A percentile compares a stretch with the other conserved stretches of the same genome.
phyloP scores from a whole-genome alignment of 2,113 vertebrate genomes.

The Microtus pennsylvanicus region DNA sequence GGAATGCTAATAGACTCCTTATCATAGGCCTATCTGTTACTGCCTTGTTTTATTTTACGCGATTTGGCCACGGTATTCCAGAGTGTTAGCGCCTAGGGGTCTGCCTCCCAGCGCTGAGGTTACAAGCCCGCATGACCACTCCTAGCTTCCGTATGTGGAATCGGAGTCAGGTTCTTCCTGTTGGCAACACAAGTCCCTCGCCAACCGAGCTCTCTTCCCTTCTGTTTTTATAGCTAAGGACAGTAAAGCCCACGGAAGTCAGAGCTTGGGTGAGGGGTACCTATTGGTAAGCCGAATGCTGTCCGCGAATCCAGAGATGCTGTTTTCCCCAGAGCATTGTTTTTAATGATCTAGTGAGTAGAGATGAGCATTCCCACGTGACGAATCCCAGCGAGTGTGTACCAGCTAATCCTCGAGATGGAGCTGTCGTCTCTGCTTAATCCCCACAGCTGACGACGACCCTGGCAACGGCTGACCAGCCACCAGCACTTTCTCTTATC shows the following conservation, averaged over 20 bases:
- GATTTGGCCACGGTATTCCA: background rate
- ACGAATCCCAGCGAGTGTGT: background rate
- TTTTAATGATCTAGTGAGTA: conserved; percentile 23
- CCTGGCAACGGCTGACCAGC: conserved; percentile 4
- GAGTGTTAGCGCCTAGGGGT: background rate
- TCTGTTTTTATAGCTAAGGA: conserved; percentile 33
- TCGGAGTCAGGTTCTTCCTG: background rate
- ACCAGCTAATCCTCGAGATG: background rate
- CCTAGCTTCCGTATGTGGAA: background rate
- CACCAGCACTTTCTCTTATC: background rate
- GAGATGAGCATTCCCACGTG: conserved; percentile 15
- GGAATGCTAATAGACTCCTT: background rate
- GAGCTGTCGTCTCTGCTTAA: conserved; percentile 12
- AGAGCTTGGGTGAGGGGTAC: background rate
- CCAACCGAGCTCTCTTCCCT: background rate
- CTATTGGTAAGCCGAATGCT: conserved; percentile 8
- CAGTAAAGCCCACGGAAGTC: background rate
- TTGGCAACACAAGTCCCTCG: background rate
- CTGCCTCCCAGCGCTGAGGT: background rate
- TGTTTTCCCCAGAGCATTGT: background rate
- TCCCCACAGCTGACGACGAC: background rate
- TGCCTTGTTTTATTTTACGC: background rate
- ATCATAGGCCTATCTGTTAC: background rate
- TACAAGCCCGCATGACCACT: no score
- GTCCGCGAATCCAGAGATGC: background rate